Evolutionary conservation across 1,140 invertebrate genomes (phyloP), one percentile per base, ranked within the genome.

Genomic region (Drosophila seguyi): DNA sequence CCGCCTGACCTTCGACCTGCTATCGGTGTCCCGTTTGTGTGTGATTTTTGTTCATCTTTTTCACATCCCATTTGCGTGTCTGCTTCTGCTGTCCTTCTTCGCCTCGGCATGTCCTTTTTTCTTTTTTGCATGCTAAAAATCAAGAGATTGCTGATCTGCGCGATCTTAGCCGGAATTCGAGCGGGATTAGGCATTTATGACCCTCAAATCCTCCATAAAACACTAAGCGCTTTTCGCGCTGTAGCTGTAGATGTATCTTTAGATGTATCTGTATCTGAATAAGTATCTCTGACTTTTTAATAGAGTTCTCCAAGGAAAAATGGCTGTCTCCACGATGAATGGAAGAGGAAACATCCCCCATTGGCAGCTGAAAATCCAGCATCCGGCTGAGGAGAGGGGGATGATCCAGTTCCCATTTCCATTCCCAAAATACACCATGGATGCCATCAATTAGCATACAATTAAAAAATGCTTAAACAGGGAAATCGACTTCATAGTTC

Each of bases 381-480:
- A 34, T 10, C 22, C 57, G 67, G 63, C 50, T n/a, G 10, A n/a
- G n/a, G n/a, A 25, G 13, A 16, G 53, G 47, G 59, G 41, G 41
- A 20, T 8, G 18, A 1, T 31, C 31, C 31, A 6, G 25, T 50
- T 50, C 27, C 48, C 48, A 3, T 55, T 38, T 2, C 50, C 25
- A 8, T 22, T 29, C 62, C 79, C 56, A 65, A 87, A 75, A 86
- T 86, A 79, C 50, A 20, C 55, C 20, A 45, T 81, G 85, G 82
- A 87, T 74, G 67, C 76, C 74, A 90, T 90, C 85, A 90, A 90
- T 90, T 90, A 90, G 85, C 86, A 90, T 90, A 90, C 86, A 90
- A 90, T 90, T 90, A 90, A 90, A 88, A 79, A 72, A 79, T 90
- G 78, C 81, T 85, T 81, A 90, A 90, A 86, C 83, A 75, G 75